phyloP scores from a whole-genome alignment of 2,888 invertebrate species.

The Euphydryas editha region DNA sequence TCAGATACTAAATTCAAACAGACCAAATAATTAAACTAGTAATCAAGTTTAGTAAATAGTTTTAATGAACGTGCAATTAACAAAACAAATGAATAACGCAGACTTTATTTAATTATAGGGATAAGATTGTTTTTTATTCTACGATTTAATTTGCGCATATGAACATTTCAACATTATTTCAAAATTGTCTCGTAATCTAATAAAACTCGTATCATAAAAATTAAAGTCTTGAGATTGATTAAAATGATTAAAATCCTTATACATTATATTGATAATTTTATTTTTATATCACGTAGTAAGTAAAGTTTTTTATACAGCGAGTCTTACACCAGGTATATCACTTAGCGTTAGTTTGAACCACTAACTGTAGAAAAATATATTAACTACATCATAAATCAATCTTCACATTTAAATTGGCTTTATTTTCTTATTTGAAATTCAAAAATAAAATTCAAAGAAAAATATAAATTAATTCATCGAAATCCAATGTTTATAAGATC shows the following conservation, averaged over 20 bases:
- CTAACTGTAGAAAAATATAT: too few species aligned
- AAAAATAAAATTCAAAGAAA: too few species aligned
- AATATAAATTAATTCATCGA: too few species aligned
- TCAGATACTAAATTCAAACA: not conserved
- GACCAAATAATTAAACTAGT: not conserved
- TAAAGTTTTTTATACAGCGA: too few species aligned
- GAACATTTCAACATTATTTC: not conserved
- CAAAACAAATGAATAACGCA: constrained; percentile 1
- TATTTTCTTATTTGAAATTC: too few species aligned
- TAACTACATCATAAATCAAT: too few species aligned
- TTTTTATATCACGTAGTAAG: too few species aligned
- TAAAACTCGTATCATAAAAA: not conserved
- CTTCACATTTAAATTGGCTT: too few species aligned
- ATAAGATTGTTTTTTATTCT: not conserved
- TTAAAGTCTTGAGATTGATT: not conserved
- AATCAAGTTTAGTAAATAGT: constrained; percentile 3
- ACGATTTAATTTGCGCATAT: not conserved
- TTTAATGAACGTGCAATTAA: constrained; percentile 6
- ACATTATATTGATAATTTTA: too few species aligned
- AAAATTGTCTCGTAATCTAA: not conserved
- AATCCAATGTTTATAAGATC: too few species aligned
- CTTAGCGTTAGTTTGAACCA: too few species aligned
- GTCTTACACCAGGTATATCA: too few species aligned
- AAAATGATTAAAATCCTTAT: not conserved
- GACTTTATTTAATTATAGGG: not conserved